Evolutionary conservation across 2,888 invertebrate species (phyloP).

Genomic region (Norana najaformis): DNA sequence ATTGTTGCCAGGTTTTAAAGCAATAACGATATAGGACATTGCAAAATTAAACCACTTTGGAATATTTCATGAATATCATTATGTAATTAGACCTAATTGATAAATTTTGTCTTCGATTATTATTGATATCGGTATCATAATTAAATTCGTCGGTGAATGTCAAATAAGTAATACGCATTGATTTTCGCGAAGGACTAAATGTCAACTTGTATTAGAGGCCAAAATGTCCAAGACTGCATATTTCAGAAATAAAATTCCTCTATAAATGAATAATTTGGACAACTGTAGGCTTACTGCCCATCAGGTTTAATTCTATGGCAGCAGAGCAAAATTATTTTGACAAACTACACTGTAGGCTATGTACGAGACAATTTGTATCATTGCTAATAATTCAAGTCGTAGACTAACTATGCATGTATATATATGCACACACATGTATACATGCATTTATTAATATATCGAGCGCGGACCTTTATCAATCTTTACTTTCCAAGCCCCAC

Average conservation of each 20-base stretch:
- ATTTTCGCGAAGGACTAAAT: neutral
- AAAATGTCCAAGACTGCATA: too few relatives aligned
- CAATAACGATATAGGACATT: neutral
- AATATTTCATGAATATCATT: neutral
- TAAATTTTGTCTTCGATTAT: neutral
- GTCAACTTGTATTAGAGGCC: neutral
- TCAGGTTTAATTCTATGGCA: too few relatives aligned
- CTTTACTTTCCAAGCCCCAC: too few relatives aligned
- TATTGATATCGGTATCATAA: neutral
- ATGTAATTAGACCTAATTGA: neutral
- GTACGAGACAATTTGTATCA: neutral
- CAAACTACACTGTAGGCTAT: neutral
- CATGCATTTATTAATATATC: neutral
- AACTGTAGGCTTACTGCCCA: too few relatives aligned
- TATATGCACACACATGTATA: slow-evolving; percentile 36
- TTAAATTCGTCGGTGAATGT: neutral
- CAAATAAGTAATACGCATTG: neutral
- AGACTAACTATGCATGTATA: slow-evolving; percentile 23
- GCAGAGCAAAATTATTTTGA: neutral
- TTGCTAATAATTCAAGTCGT: neutral
- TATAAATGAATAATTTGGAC: neutral
- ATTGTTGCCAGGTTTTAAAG: neutral
- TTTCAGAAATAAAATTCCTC: neutral
- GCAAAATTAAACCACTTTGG: neutral
- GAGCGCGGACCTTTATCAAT: too few relatives aligned